A percentile compares a stretch with the other conserved stretches of the same genome.
Evolutionary conservation across 2,113 vertebrate species (phyloP).

Genomic region (western clawed frog (Xenopus tropicalis)): DNA sequence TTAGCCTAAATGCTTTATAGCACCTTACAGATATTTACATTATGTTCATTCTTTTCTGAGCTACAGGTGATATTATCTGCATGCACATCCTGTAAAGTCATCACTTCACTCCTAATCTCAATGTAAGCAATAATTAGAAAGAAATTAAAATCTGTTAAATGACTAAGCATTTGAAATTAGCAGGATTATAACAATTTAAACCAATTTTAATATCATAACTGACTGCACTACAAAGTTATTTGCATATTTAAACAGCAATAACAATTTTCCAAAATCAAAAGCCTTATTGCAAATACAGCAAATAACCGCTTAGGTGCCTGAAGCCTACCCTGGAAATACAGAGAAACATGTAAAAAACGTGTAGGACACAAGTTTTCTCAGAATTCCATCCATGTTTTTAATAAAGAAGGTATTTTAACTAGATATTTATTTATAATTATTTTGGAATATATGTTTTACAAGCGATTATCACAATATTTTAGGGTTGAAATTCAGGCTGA

Average conservation of each 20-base stretch:
- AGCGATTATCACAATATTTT: no score
- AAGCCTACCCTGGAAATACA: background rate
- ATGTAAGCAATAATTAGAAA: background rate
- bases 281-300: background rate
- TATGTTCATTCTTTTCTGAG: no score
- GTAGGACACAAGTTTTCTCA: background rate
- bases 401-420: no score
- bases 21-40: no score
- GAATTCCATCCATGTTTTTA: no score
- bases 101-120: background rate
- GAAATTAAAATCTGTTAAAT: slow-evolving; percentile 2
- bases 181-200: slow-evolving; percentile 1
- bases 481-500: no score
- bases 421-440: no score
- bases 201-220: background rate
- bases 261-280: slow-evolving; percentile 3
- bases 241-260: slow-evolving; percentile 5
- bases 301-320: background rate
- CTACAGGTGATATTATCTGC: background rate
- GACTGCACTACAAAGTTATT: background rate
- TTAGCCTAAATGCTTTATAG: no score
- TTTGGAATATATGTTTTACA: no score
- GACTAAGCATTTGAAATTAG: background rate
- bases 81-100: background rate
- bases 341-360: background rate